Conservation (phyloP, 2,113 vertebrate species). For the Phaethon lepturus region DNA sequence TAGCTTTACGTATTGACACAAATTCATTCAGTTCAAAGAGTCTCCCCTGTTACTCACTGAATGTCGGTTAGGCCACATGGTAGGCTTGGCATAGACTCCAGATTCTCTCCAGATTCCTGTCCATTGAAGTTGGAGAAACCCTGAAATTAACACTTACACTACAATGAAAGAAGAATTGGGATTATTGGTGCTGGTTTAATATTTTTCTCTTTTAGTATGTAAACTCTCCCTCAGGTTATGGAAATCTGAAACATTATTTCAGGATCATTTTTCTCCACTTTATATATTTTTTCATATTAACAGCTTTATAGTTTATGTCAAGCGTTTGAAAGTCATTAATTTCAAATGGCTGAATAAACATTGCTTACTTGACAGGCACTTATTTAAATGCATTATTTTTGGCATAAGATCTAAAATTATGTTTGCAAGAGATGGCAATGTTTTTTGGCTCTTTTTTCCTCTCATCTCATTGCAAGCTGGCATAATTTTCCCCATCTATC, state of each 20-base stretch:
- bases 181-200: not conserved
- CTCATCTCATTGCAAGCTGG: constrained; percentile 1
- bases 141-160: not conserved
- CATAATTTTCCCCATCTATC: not conserved
- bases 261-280: not conserved
- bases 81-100: not conserved
- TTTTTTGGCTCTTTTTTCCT: not conserved
- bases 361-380: constrained; percentile 8
- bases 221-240: not conserved
- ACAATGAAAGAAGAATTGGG: not conserved
- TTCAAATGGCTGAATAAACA: constrained; percentile 37
- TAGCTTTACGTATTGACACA: not conserved
- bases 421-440: not conserved
- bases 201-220: not conserved
- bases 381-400: constrained; percentile 48
- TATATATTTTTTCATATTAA: not conserved
- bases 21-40: not conserved
- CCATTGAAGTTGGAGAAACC: not conserved
- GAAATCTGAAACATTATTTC: not conserved
- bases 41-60: not conserved
- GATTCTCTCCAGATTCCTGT: not conserved
- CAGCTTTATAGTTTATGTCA: not conserved
- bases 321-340: constrained; percentile 32
- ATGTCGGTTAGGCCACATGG: fast-evolving
- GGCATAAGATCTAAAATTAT: constrained; percentile 11